Evolutionary conservation across 2,113 vertebrate species (phyloP), one percentile per base, ranked within the genome.

Genomic region (Rousettus leschenaultii): DNA sequence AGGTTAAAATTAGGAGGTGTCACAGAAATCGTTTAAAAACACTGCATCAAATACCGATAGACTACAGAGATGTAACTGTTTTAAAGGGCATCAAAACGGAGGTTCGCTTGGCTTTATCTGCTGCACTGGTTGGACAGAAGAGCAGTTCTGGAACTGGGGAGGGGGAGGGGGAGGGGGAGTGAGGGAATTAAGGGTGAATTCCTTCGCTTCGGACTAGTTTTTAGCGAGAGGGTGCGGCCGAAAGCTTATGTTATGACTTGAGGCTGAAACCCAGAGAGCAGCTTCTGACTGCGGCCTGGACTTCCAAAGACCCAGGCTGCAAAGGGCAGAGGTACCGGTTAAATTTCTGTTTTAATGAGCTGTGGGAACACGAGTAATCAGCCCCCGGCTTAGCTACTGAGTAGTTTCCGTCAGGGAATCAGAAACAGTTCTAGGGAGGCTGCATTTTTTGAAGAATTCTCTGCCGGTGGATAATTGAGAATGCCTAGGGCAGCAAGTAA

Each of bases 311-410:
- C 43, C 43, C 78, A 59, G 71, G 43, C 57, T 93, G 65, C 35
- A 70, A 86, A 86, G 66, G 57, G 65, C 61, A 95, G 55, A 78
- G 35, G 48, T 30, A 59, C 48, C 78, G 43, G 40, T 9, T 55
- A 48, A 94, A 75, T 74, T 53, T 57, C 94, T 89, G 91, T 59
- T 89, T 96, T 83, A 86, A 86, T 53, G 89, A 75, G 86, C 53
- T 86, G 45, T 89, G 51, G 77, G 75, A 66, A 30, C 12, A 33
- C 5, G 22, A 71, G 30, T 53, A 70, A 77, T 7, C 45, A n/a
- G 93, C 11, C 63, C 84, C 59, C 11, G 4, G 45, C 77, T 18
- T 59, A 63, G 55, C 59, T 93, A 51, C 40, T 66, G 30, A 48
- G 12, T 35, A 26, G n/a, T 48, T 88, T 57, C 59, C 78, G 38